A percentile compares a stretch with the other conserved stretches of the same genome.
Conservation (phyloP, 2,113 vertebrate genomes). For the Parotia lawesii region DNA sequence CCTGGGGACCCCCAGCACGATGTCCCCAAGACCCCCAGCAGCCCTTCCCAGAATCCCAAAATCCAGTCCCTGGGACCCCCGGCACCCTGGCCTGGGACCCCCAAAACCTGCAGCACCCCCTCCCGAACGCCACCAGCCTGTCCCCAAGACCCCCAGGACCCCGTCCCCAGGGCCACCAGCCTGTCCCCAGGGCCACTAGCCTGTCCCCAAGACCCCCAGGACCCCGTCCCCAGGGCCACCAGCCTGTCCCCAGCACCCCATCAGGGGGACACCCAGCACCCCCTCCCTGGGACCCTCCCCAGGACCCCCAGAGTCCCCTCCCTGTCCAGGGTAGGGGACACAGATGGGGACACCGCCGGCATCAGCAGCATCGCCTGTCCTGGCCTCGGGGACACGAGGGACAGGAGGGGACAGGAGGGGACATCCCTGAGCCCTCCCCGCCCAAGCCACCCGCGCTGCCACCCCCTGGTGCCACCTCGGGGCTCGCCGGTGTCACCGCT, state of each 20-base stretch:
- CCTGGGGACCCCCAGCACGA: too few relatives aligned
- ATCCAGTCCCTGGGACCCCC: background rate
- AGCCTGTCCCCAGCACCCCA: too few relatives aligned
- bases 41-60: too few relatives aligned
- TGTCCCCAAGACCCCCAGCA: too few relatives aligned
- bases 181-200: background rate
- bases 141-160: background rate
- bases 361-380: too few relatives aligned
- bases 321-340: background rate
- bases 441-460: background rate
- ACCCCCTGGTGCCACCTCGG: background rate
- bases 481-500: background rate
- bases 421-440: background rate
- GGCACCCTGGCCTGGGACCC: background rate
- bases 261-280: background rate
- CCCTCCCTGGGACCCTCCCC: background rate
- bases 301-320: background rate
- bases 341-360: background rate
- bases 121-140: too few relatives aligned
- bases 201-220: background rate
- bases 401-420: background rate
- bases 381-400: background rate
- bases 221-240: background rate
- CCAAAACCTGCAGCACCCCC: background rate
- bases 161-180: background rate